Conservation (phyloP, 2,113 vertebrate genomes). For the Upupa epops region DNA sequence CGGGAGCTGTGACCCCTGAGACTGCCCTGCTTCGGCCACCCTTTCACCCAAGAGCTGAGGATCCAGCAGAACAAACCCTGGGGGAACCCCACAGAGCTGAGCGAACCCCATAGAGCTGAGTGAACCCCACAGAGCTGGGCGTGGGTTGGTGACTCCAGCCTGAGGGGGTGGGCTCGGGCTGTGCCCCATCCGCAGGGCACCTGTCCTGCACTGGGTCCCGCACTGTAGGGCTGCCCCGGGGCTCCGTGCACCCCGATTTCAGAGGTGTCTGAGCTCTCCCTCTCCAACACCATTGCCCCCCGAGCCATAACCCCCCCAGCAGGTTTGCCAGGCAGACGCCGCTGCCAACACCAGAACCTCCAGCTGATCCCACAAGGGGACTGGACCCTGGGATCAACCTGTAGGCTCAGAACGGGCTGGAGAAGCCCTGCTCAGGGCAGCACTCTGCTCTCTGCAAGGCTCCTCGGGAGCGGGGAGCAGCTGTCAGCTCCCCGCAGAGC, state of each 20-base stretch:
- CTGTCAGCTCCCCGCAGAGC: conserved; percentile 25
- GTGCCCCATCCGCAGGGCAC: fast-evolving
- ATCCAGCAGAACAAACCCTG: not conserved
- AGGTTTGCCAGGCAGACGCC: too few species aligned
- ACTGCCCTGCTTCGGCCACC: not conserved
- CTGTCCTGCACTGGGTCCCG: not conserved
- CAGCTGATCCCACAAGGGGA: too few species aligned
- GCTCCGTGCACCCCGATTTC: not conserved
- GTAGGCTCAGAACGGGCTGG: not conserved
- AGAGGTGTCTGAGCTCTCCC: not conserved
- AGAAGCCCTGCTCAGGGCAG: not conserved
- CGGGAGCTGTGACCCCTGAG: fast-evolving
- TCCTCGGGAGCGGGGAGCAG: not conserved
- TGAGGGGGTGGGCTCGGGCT: not conserved
- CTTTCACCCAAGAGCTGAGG: not conserved
- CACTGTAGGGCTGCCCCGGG: not conserved
- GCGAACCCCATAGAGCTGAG: too few species aligned
- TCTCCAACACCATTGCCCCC: too few species aligned
- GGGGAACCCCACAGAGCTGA: too few species aligned
- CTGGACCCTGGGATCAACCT: not conserved
- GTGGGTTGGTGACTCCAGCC: fast-evolving
- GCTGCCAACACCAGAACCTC: too few species aligned
- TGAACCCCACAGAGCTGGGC: not conserved
- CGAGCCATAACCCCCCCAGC: too few species aligned
- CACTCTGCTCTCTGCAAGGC: not conserved